These are phyloP conservation scores for Salvelinus fontinalis DNA, from an alignment of 2,113 vertebrate species.

Conservation along the genomic window DNA sequence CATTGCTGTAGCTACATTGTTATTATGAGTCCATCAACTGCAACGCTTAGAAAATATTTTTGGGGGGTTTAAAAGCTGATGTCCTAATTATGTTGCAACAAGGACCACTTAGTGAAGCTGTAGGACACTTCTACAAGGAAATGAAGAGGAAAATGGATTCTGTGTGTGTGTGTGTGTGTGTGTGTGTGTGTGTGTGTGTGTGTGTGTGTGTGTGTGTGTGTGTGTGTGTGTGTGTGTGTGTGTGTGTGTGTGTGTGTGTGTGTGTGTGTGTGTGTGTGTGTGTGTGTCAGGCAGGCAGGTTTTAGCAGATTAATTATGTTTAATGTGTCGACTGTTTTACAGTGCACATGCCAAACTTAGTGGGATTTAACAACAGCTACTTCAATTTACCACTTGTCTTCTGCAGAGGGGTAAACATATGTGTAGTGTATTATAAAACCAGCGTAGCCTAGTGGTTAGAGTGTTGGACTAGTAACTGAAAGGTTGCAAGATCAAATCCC, in stretches of 20 bases:
- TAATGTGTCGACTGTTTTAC: slow-evolving; percentile 50
- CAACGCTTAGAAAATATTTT: too few species aligned
- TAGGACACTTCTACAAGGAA: slow-evolving; percentile 39
- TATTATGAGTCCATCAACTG: too few species aligned
- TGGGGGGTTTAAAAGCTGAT: slow-evolving; percentile 47
- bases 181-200: slow-evolving; percentile 17
- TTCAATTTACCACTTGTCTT: slow-evolving; percentile 66
- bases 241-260: background rate
- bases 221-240: background rate
- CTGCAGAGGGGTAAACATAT: slow-evolving; percentile 40
- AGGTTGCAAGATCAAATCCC: too few species aligned
- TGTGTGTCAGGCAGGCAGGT: background rate
- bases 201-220: slow-evolving; percentile 8
- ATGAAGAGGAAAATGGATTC: slow-evolving; percentile 13
- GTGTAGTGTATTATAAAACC: background rate
- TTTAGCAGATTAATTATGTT: slow-evolving; percentile 42
- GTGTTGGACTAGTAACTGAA: too few species aligned
- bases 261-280: background rate
- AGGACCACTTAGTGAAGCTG: slow-evolving; percentile 42
- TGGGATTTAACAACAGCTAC: slow-evolving; percentile 21
- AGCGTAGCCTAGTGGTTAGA: too few species aligned
- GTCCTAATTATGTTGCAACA: slow-evolving; percentile 49
- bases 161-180: slow-evolving; percentile 8
- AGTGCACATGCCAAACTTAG: slow-evolving; percentile 57
- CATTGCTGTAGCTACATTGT: background rate